Evolutionary conservation across 2,888 invertebrate genomes (phyloP).

Genomic region (Tyria jacobaeae): DNA sequence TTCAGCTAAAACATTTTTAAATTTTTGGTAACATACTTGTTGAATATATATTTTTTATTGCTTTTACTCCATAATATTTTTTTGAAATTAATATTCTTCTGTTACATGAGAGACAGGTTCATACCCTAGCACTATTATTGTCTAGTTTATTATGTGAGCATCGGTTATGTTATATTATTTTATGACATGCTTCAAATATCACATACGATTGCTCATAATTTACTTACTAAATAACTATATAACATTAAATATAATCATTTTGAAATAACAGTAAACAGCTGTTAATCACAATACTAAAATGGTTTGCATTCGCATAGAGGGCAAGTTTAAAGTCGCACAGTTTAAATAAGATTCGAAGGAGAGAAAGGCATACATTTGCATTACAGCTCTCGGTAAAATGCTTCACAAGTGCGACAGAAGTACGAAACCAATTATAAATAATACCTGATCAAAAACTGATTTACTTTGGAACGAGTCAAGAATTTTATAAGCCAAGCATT

Average conservation of each 20-base stretch:
- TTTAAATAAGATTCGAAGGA: not conserved
- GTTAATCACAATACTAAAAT: not conserved
- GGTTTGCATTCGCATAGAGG: not conserved
- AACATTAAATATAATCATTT: not conserved
- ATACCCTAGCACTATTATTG: slow-evolving; percentile 22
- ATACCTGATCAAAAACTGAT: too few relatives aligned
- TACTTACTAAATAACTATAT: not conserved
- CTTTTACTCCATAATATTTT: not conserved
- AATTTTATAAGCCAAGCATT: not conserved
- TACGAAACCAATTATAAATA: too few relatives aligned
- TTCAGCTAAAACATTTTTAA: too few relatives aligned
- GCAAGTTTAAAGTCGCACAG: not conserved
- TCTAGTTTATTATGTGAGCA: slow-evolving; percentile 12
- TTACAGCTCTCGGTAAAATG: too few relatives aligned
- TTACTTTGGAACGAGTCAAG: not conserved
- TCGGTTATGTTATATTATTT: not conserved
- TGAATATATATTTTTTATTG: not conserved
- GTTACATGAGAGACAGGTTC: not conserved
- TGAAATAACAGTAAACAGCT: not conserved
- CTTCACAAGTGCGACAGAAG: too few relatives aligned
- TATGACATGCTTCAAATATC: not conserved
- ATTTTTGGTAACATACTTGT: not conserved
- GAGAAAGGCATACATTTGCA: too few relatives aligned
- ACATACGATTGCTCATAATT: not conserved
- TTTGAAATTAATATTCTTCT: not conserved